Percentiles rank a stretch among this genome's conserved stretches.
Conservation (phyloP, 1,140 invertebrate species). For the Drosophila repletoides region DNA sequence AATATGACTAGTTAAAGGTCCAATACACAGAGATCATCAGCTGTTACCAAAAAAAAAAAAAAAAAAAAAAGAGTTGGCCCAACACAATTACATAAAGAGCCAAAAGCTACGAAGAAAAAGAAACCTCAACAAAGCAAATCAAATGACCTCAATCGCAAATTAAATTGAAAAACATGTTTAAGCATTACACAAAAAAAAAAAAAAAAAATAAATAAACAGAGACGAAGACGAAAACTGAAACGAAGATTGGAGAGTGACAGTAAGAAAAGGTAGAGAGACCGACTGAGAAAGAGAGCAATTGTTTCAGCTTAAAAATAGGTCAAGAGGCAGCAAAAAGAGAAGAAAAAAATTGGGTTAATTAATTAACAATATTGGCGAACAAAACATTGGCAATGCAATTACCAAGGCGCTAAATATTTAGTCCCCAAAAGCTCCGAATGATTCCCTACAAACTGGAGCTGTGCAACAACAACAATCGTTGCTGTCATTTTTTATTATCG, state of each 20-base stretch:
- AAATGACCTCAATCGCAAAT: constrained; percentile 75
- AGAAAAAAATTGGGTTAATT: constrained; percentile 23
- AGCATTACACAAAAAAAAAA: constrained; percentile 5
- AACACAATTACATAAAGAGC: constrained; percentile 47
- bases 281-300: background rate
- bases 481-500: too few relatives aligned
- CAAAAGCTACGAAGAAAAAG: constrained; percentile 24
- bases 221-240: constrained; percentile 1
- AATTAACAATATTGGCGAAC: constrained; percentile 30
- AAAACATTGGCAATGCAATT: constrained; percentile 21
- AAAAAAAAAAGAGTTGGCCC: constrained; percentile 15
- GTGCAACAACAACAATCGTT: too few relatives aligned
- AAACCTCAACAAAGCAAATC: constrained; percentile 60
- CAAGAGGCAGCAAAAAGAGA: constrained; percentile 12
- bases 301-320: constrained; percentile 11
- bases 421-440: background rate
- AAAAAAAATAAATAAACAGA: background rate
- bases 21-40: constrained; percentile 13
- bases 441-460: too few relatives aligned
- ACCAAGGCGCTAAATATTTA: constrained; percentile 26
- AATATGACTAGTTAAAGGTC: constrained; percentile 35
- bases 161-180: constrained; percentile 56
- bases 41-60: constrained; percentile 20
- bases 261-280: background rate
- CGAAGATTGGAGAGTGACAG: background rate